phyloP scores from a whole-genome alignment of 2,888 invertebrate genomes.

The Malthinus seriepunctatus region DNA sequence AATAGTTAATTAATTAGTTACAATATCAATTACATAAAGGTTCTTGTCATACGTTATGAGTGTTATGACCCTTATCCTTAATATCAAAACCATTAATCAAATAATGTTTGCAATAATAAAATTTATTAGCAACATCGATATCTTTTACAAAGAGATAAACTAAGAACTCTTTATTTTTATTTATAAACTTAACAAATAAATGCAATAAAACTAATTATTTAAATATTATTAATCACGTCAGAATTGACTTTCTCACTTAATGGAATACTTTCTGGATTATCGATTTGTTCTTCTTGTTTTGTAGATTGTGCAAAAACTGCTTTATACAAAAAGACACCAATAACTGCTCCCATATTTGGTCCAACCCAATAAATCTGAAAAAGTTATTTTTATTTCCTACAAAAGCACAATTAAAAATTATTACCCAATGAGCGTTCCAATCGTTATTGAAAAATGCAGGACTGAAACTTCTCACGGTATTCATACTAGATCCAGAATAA shows the following conservation, averaged over 20 bases:
- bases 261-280: conserved; percentile 22
- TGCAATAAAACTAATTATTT: background rate
- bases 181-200: background rate
- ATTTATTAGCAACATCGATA: background rate
- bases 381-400: conserved; percentile 10
- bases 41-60: too few species aligned
- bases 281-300: conserved; percentile 25
- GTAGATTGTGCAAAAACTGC: conserved; percentile 37
- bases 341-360: conserved; percentile 46
- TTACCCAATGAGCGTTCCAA: conserved; percentile 68
- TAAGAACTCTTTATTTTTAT: background rate
- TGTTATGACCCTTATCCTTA: background rate
- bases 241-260: conserved; percentile 5
- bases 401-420: conserved; percentile 25
- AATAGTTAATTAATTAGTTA: too few species aligned
- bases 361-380: conserved; percentile 53
- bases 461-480: conserved; percentile 67
- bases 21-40: too few species aligned
- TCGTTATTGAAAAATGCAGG: conserved; percentile 69
- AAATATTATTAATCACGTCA: background rate
- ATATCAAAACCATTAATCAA: background rate
- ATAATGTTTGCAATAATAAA: background rate
- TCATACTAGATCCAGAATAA: conserved; percentile 68
- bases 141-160: background rate
- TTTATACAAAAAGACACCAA: conserved; percentile 47